Percentiles rank a stretch among this genome's conserved stretches.
These are phyloP conservation scores for Chrysochloris asiatica DNA, from an alignment of 2,113 vertebrate genomes.

Conservation along the genomic window DNA sequence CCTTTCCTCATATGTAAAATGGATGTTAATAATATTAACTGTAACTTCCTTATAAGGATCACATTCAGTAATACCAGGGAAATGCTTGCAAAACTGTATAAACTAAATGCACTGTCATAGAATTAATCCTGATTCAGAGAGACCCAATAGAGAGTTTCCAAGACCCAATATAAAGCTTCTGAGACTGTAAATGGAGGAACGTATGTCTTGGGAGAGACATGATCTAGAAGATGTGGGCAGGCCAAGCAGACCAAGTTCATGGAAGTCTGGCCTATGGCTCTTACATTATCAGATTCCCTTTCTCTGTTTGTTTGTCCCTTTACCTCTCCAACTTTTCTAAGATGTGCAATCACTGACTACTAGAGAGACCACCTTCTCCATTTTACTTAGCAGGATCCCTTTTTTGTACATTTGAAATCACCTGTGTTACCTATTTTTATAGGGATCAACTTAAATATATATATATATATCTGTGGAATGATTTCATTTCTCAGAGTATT, in stretches of 20 bases:
- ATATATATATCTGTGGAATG: not conserved
- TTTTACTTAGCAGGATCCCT: not conserved
- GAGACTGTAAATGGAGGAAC: too few species aligned
- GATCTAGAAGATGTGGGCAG: not conserved
- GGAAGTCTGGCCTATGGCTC: not conserved
- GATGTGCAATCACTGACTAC: not conserved
- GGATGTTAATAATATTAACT: not conserved
- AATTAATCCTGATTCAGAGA: too few species aligned
- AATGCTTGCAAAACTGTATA: not conserved
- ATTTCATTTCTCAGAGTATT: not conserved
- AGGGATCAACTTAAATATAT: not conserved
- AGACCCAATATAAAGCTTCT: too few species aligned
- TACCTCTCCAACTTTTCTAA: not conserved
- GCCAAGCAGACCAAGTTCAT: not conserved
- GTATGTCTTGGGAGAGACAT: not conserved
- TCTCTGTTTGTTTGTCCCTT: not conserved
- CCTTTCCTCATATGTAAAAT: not conserved
- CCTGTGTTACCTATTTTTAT: not conserved
- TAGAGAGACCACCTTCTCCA: not conserved
- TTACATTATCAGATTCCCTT: not conserved
- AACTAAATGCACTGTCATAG: not conserved
- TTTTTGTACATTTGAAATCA: not conserved
- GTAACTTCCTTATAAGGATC: not conserved
- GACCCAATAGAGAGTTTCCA: too few species aligned
- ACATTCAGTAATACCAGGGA: not conserved